phyloP scores from a whole-genome alignment of 2,888 invertebrate species.

The Drosophila lacicola region DNA sequence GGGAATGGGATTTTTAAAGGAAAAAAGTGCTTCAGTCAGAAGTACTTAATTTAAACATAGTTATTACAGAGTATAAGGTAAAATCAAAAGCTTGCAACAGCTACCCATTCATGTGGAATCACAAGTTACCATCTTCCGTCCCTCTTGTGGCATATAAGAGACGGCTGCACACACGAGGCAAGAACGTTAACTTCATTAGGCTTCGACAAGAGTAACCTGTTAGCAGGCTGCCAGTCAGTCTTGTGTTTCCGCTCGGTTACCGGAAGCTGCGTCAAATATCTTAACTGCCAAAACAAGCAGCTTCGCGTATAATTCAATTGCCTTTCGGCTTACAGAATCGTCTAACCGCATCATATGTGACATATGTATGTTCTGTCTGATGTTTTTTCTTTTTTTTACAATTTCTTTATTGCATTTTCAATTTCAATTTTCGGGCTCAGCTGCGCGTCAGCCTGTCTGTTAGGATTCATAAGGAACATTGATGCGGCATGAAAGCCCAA shows the following conservation, averaged over 20 bases:
- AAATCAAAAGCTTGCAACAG: not conserved
- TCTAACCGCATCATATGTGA: slow-evolving; percentile 26
- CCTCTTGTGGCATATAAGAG: not conserved
- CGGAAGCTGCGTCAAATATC: slow-evolving; percentile 64
- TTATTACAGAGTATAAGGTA: not conserved
- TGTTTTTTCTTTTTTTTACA: slow-evolving; percentile 15
- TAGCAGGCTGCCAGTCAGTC: slow-evolving; percentile 26
- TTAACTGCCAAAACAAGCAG: slow-evolving; percentile 56
- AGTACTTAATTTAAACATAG: no score
- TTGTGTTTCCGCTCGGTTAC: slow-evolving; percentile 57
- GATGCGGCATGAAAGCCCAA: slow-evolving; percentile 18
- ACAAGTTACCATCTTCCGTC: not conserved
- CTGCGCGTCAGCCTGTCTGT: slow-evolving; percentile 30
- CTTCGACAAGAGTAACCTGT: slow-evolving; percentile 29
- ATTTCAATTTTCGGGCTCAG: slow-evolving; percentile 44
- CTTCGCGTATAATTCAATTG: slow-evolving; percentile 52
- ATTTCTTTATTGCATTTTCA: slow-evolving; percentile 52
- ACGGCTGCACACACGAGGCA: slow-evolving; percentile 11
- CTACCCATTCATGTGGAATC: slow-evolving; percentile 7
- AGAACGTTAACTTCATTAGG: slow-evolving; percentile 50
- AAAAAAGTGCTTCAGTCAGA: no score
- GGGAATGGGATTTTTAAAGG: no score
- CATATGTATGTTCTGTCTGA: slow-evolving; percentile 9
- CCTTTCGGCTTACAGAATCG: slow-evolving; percentile 30
- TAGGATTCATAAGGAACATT: slow-evolving; percentile 9